Base-by-base conservation (phyloP, 2,888 invertebrate species). In the Agrotis exclamationis region DNA sequence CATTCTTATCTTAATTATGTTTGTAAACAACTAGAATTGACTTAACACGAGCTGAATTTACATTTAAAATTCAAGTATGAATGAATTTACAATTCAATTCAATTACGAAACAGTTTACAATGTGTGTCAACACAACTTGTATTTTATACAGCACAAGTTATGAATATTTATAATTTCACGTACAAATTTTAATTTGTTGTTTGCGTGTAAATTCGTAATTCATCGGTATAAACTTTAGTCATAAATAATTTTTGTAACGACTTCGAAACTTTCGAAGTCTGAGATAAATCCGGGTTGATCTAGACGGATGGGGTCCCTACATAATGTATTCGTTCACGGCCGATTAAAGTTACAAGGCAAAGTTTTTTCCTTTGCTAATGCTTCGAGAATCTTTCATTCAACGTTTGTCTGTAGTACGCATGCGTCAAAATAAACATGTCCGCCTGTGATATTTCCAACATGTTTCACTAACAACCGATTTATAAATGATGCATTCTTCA, bases 341-440 rank as follows among this genome's bases (percentile, higher is more conserved):
- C 63, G 70, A 77, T 74, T 79, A 63, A 70, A 74, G 68, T 70
- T 78, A 74, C 47, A 70, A 58, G 58, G 9, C 24, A 59, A 76
- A 76, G 57, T 78, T 84, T 80, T 76, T 80, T 70, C 48, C 48
- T 73, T 59, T 54, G 68, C 79, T 80, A 82, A 83, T 83, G 83
- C 39, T 66, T 14, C n/a, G 53, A 63, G 74, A 75, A 77, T 65
- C 56, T 16, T 83, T 77, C 70, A 73, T 85, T 83, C 73, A 75
- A 70, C 83, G 77, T 74, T 11, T 51, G 57, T 83, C 66, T 63
- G 74, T 73, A 66, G 70, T 57, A 45, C 77, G 75, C 69, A 65
- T 44, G 76, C 68, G 76, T 71, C 60, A 72, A 76, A 85, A 84
- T 71, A 84, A 84, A 85, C 84, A 85, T 28, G 44, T 75, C 72